Conservation (phyloP, 2,888 invertebrate species). For the Oeneis ivallda region DNA sequence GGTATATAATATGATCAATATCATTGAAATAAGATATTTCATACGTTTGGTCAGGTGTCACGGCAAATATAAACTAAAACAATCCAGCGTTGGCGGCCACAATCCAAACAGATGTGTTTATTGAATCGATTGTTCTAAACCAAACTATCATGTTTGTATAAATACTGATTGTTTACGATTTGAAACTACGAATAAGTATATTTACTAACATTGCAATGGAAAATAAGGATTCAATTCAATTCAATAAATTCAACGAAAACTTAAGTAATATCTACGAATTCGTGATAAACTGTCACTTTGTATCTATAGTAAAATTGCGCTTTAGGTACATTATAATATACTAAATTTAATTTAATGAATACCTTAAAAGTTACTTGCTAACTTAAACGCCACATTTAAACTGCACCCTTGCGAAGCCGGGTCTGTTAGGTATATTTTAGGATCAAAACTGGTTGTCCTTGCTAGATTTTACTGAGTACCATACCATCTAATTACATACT, state of each 20-base stretch:
- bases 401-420: no score
- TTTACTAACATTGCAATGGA: constrained; percentile 22
- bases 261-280: no score
- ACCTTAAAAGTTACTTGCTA: no score
- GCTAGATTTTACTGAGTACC: no score
- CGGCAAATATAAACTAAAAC: constrained; percentile 10
- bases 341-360: no score
- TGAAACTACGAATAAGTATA: neutral
- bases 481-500: no score
- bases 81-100: constrained; percentile 4
- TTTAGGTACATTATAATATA: no score
- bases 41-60: constrained; percentile 1
- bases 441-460: neutral
- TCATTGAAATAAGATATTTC: neutral
- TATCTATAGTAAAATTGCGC: no score
- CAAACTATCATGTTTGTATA: constrained; percentile 29
- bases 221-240: constrained; percentile 15
- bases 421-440: no score
- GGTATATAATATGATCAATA: neutral
- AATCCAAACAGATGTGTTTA: constrained; percentile 28
- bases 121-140: constrained; percentile 26
- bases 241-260: no score
- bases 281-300: no score
- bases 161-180: constrained; percentile 27
- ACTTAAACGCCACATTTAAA: no score